A percentile compares a stretch with the other conserved stretches of the same genome.
Conservation (phyloP, 2,797 vertebrate genomes). For the Harpagifer antarcticus region DNA sequence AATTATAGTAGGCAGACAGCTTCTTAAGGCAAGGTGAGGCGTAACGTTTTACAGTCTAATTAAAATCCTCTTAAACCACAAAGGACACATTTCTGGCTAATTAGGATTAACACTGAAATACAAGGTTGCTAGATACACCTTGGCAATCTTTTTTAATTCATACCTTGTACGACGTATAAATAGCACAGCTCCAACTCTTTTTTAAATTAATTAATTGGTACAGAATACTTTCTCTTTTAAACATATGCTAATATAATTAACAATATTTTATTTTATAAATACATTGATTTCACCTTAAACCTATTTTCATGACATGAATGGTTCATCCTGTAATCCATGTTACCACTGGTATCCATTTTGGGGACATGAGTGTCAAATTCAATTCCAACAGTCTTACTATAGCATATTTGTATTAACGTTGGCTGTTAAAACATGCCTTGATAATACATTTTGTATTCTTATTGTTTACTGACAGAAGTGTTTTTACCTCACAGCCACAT, state of each 20-base stretch:
- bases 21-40: slow-evolving; percentile 16
- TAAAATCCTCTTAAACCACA: slow-evolving; percentile 16
- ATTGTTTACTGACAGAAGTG: background rate
- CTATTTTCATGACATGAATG: background rate
- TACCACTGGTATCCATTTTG: background rate
- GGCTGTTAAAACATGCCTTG: background rate
- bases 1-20: slow-evolving; percentile 35
- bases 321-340: background rate
- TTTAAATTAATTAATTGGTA: background rate
- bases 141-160: background rate
- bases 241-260: background rate
- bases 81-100: background rate
- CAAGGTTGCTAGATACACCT: background rate
- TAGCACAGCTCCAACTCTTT: background rate
- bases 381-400: background rate
- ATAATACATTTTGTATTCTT: background rate
- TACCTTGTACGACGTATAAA: background rate
- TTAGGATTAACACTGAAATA: background rate
- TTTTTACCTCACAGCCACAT: background rate
- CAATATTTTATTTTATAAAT: background rate
- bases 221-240: background rate
- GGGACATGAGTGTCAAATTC: background rate
- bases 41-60: slow-evolving; percentile 20
- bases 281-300: background rate
- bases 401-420: background rate